A percentile compares a stretch with the other conserved stretches of the same genome.
Conservation (phyloP, 2,888 invertebrate genomes). For the Teinopalpus imperialis region DNA sequence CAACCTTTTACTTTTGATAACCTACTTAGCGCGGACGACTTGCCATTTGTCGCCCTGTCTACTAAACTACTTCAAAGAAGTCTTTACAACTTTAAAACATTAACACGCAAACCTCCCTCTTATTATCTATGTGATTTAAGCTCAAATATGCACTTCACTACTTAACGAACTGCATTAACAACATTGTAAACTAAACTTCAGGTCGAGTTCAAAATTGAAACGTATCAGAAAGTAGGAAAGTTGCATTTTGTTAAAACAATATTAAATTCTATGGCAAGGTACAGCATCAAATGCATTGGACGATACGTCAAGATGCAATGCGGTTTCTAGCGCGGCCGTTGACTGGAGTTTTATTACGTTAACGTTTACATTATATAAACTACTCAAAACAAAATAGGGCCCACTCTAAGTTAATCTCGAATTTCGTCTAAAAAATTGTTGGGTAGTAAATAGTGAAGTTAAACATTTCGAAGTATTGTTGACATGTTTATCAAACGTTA, state of each 20-base stretch:
- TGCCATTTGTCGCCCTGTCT: slow-evolving; percentile 32
- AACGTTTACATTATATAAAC: slow-evolving; percentile 9
- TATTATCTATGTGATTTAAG: slow-evolving; percentile 12
- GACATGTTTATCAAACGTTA: too few relatives aligned
- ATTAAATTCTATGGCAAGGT: neutral
- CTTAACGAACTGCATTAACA: slow-evolving; percentile 15
- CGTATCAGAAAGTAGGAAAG: slow-evolving; percentile 25
- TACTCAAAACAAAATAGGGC: too few relatives aligned
- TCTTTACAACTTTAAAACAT: slow-evolving; percentile 21
- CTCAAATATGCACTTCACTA: slow-evolving; percentile 11
- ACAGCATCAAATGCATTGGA: slow-evolving; percentile 3
- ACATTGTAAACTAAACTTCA: slow-evolving; percentile 25
- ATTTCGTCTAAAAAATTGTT: too few relatives aligned
- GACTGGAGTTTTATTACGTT: slow-evolving; percentile 17
- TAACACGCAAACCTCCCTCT: slow-evolving; percentile 9
- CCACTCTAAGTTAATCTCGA: too few relatives aligned
- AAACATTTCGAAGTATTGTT: too few relatives aligned
- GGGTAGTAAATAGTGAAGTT: too few relatives aligned
- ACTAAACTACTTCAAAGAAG: slow-evolving; percentile 36
- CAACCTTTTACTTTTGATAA: slow-evolving; percentile 49
- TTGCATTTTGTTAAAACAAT: slow-evolving; percentile 26
- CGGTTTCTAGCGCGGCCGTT: slow-evolving; percentile 13
- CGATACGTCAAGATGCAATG: slow-evolving; percentile 17
- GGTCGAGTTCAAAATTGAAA: neutral
- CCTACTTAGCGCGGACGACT: slow-evolving; percentile 35